A percentile compares a stretch with the other conserved stretches of the same genome.
Evolutionary conservation across 2,888 invertebrate genomes (phyloP).

Genomic region (Coremacera marginata): DNA sequence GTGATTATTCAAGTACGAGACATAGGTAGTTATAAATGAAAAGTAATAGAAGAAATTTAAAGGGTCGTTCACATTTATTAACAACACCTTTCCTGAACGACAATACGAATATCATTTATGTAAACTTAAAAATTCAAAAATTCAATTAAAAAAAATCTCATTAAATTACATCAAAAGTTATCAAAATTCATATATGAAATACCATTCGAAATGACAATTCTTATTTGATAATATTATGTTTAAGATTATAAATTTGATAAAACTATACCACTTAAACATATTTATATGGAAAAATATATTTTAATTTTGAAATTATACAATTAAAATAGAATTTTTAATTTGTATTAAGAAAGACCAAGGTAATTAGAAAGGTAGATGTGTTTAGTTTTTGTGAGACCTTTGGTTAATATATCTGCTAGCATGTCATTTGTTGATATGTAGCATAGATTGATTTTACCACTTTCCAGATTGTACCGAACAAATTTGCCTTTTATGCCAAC

Average conservation of each 20-base stretch:
- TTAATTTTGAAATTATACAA: too few relatives aligned
- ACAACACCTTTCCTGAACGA: background rate
- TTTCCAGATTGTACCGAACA: constrained; percentile 4
- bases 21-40: too few relatives aligned
- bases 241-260: too few relatives aligned
- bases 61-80: background rate
- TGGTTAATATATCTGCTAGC: constrained; percentile 27
- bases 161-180: too few relatives aligned
- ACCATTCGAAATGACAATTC: too few relatives aligned
- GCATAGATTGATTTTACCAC: background rate
- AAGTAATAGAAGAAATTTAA: background rate
- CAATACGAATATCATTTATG: background rate
- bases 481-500: constrained; percentile 18
- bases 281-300: too few relatives aligned
- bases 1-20: too few relatives aligned
- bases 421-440: constrained; percentile 23
- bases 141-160: too few relatives aligned
- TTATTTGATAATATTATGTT: too few relatives aligned
- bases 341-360: background rate
- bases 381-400: background rate
- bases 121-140: background rate
- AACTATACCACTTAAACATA: too few relatives aligned
- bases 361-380: background rate
- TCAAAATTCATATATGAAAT: too few relatives aligned
- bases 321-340: too few relatives aligned